phyloP scores from a whole-genome alignment of 2,797 vertebrate species.

The Chiloscyllium punctatum region DNA sequence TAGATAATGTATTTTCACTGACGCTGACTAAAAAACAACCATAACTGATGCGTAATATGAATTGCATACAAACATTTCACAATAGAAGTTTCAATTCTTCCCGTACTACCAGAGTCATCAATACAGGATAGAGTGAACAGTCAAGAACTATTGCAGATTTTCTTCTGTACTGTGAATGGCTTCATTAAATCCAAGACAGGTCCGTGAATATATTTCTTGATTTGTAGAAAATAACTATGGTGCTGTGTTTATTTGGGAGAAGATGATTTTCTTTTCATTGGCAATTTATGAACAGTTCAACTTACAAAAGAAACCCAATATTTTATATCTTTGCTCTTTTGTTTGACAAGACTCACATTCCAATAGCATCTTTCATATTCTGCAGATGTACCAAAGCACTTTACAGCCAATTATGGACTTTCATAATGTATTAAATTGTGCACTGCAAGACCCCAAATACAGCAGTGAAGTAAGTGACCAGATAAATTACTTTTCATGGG shows the following conservation, averaged over 20 bases:
- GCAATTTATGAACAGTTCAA: background rate
- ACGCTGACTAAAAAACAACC: background rate
- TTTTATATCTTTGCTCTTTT: background rate
- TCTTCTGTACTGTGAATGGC: background rate
- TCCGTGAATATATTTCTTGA: background rate
- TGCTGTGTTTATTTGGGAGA: background rate
- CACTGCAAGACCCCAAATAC: background rate
- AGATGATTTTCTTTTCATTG: background rate
- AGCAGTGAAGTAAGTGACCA: background rate
- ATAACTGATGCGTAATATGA: background rate
- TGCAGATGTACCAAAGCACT: background rate
- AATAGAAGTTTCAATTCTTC: background rate
- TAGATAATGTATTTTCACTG: background rate
- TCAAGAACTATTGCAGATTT: background rate
- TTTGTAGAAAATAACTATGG: conserved; percentile 1
- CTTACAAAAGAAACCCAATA: background rate
- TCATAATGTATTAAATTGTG: background rate
- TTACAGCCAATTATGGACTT: background rate
- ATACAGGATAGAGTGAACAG: background rate
- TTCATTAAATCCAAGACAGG: background rate
- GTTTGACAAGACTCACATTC: background rate
- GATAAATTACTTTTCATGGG: background rate
- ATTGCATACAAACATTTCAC: background rate
- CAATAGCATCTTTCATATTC: background rate
- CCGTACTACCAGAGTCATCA: background rate